These are phyloP conservation scores for Acestrorhynchus altus DNA, from an alignment of 2,797 vertebrate genomes.

Conservation along the genomic window DNA sequence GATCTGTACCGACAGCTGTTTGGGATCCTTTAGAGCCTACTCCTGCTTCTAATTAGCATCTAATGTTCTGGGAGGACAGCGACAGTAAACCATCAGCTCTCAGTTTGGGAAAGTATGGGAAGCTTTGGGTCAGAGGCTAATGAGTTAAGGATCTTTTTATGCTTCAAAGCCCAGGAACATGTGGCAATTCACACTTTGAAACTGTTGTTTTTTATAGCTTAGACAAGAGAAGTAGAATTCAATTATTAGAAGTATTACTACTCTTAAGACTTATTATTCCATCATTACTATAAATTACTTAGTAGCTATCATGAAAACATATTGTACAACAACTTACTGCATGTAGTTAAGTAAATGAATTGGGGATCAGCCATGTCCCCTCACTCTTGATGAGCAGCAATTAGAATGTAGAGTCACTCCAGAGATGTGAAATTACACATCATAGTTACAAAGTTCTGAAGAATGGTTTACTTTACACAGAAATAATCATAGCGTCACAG, in stretches of 20 bases:
- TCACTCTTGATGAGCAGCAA: no score
- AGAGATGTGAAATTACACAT: no score
- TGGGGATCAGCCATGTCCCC: no score
- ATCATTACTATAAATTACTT: not conserved
- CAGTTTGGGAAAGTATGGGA: slow-evolving; percentile 23
- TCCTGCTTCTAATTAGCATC: slow-evolving; percentile 75
- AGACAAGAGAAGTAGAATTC: no score
- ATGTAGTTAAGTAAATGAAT: no score
- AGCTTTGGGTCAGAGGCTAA: slow-evolving; percentile 17
- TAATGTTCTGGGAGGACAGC: slow-evolving; percentile 49
- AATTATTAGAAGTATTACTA: not conserved
- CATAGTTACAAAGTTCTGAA: no score
- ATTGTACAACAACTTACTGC: no score
- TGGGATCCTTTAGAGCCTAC: slow-evolving; percentile 63
- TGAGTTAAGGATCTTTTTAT: not conserved
- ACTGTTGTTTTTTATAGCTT: not conserved
- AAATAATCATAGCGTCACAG: no score
- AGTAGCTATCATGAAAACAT: not conserved
- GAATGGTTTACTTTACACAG: no score
- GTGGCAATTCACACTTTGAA: not conserved
- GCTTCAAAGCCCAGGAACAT: not conserved
- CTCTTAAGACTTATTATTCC: not conserved
- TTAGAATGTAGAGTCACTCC: no score
- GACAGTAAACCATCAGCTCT: slow-evolving; percentile 30
- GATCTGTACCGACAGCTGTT: slow-evolving; percentile 68